phyloP scores from a whole-genome alignment of 2,113 vertebrate genomes.

The Scophthalmus maximus region DNA sequence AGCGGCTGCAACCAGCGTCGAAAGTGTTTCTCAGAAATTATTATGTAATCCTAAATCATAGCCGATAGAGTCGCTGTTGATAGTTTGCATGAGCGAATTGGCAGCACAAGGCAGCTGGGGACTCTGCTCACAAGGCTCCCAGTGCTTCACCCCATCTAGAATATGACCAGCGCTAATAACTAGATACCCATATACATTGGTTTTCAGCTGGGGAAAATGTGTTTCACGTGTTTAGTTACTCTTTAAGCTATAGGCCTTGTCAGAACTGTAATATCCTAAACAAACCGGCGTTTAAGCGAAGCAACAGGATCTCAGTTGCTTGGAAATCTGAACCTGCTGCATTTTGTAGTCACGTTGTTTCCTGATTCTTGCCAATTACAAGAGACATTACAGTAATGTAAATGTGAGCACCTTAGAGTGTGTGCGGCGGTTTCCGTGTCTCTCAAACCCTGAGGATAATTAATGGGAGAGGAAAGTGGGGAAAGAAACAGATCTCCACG shows the following conservation, averaged over 20 bases:
- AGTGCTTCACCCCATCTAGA: constrained; percentile 52
- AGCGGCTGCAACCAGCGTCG: constrained; percentile 16
- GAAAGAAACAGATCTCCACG: background rate
- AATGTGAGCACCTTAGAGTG: background rate
- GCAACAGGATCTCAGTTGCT: too few relatives aligned
- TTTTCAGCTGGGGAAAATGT: too few relatives aligned
- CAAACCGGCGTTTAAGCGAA: background rate
- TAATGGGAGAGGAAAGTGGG: background rate
- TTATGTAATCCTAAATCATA: constrained; percentile 43
- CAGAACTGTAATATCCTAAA: background rate
- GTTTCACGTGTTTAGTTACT: too few relatives aligned
- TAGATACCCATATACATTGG: too few relatives aligned
- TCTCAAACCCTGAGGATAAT: background rate
- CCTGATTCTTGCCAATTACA: background rate
- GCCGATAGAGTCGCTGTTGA: constrained; percentile 48
- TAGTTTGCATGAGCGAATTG: constrained; percentile 53
- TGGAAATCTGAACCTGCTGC: background rate
- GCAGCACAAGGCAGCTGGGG: constrained; percentile 30
- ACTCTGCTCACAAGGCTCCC: constrained; percentile 19
- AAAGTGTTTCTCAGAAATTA: constrained; percentile 35
- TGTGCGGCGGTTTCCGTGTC: background rate
- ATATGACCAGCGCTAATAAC: constrained; percentile 48
- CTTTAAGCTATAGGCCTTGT: too few relatives aligned
- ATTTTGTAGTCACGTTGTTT: background rate
- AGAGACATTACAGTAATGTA: background rate